Evolutionary conservation across 2,113 vertebrate species (phyloP).

Genomic region (Enhydra lutris): DNA sequence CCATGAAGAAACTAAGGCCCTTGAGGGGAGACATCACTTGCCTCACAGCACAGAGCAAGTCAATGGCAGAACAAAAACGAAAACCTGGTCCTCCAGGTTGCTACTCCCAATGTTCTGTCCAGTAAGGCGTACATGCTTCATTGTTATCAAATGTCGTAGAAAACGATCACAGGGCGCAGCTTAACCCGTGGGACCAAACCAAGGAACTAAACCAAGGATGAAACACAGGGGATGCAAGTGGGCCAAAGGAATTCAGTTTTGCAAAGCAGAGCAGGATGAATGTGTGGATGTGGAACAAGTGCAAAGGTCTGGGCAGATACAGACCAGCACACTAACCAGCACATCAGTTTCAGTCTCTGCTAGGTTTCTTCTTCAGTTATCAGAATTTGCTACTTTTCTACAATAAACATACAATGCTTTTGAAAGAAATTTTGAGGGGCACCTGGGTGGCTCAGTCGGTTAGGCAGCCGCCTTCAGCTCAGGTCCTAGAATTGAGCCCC

Average conservation of each 20-base stretch:
- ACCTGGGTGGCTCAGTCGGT: neutral
- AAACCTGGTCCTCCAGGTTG: neutral
- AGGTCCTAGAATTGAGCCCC: no score
- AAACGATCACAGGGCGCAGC: neutral
- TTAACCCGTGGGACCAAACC: neutral
- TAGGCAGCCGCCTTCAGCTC: neutral
- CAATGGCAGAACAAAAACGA: neutral
- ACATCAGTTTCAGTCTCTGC: neutral
- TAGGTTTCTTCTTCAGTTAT: neutral
- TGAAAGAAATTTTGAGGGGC: neutral
- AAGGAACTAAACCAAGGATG: neutral
- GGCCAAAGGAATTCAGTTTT: neutral
- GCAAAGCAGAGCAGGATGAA: neutral
- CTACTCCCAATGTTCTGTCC: neutral
- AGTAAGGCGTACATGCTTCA: neutral
- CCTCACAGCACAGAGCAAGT: neutral
- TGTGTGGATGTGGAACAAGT: neutral
- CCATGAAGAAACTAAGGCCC: neutral
- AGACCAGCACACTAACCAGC: neutral
- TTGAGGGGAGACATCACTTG: neutral
- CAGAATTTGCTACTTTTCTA: slow-evolving; percentile 11
- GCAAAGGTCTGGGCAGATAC: neutral
- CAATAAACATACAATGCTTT: neutral
- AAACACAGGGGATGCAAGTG: neutral
- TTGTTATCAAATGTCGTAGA: neutral